These are phyloP conservation scores for Microctenopoma stevenorrisi DNA, from an alignment of 2,797 vertebrate species.

Conservation along the genomic window DNA sequence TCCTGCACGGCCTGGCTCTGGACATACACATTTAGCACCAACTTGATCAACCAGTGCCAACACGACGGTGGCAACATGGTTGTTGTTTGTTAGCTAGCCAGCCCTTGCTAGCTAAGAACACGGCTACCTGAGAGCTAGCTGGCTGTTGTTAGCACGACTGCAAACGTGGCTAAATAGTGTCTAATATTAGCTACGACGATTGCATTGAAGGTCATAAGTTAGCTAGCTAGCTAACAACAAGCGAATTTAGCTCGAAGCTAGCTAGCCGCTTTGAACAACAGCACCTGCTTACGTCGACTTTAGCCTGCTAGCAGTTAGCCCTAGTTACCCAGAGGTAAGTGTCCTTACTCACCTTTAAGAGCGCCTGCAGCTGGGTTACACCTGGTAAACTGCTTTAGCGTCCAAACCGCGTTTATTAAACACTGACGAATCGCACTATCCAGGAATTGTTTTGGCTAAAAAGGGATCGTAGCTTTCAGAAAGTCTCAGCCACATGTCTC, in stretches of 20 bases:
- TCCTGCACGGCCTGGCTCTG: conserved; percentile 54
- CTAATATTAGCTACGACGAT: conserved; percentile 42
- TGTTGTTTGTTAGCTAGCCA: conserved; percentile 48
- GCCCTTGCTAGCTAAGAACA: conserved; percentile 56
- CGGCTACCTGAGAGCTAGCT: conserved; percentile 33
- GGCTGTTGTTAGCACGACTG: conserved; percentile 24
- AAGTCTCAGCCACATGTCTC: conserved; percentile 82
- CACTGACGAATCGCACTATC: conserved; percentile 16
- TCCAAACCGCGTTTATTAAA: conserved; percentile 28
- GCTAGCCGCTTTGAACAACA: conserved; percentile 70
- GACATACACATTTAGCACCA: conserved; percentile 52
- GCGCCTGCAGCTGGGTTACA: conserved; percentile 35
- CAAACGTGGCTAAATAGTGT: conserved; percentile 27
- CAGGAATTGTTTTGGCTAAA: conserved; percentile 44
- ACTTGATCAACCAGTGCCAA: conserved; percentile 64
- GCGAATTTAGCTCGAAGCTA: conserved; percentile 53
- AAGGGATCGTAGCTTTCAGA: conserved; percentile 67
- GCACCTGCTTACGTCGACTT: conserved; percentile 74
- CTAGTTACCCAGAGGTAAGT: conserved; percentile 32
- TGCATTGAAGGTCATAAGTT: conserved; percentile 75
- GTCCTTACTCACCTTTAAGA: conserved; percentile 64
- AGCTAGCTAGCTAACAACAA: conserved; percentile 43
- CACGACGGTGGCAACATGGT: conserved; percentile 67
- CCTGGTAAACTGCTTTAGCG: neutral
- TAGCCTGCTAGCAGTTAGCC: conserved; percentile 66